Evolutionary conservation across 2,888 invertebrate species (phyloP).

Genomic region (Oligia strigilis): DNA sequence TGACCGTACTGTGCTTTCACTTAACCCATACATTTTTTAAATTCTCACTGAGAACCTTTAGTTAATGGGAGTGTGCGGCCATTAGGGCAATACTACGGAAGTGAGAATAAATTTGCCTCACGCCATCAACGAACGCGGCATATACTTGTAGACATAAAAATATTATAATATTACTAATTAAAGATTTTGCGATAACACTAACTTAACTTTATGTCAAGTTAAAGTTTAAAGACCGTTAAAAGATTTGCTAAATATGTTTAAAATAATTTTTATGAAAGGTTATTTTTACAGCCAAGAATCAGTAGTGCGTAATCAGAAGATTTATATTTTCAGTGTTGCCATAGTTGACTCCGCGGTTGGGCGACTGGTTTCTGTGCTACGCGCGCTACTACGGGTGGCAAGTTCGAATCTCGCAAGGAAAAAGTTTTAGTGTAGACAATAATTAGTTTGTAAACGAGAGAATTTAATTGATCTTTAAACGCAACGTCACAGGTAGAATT

Average conservation of each 20-base stretch:
- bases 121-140: constrained; percentile 54
- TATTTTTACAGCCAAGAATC: not conserved
- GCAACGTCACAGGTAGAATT: not conserved
- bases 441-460: not conserved
- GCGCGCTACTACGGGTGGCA: not conserved
- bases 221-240: constrained; percentile 14
- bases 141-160: constrained; percentile 43
- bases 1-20: constrained; percentile 37
- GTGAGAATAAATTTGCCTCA: constrained; percentile 62
- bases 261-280: not conserved
- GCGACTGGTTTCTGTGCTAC: not conserved
- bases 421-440: not conserved
- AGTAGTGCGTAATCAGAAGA: not conserved
- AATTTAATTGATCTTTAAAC: not conserved
- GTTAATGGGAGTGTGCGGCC: constrained; percentile 56
- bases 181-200: constrained; percentile 39
- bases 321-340: not conserved
- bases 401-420: not conserved
- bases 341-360: not conserved
- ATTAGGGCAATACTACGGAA: constrained; percentile 65
- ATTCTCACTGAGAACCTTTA: constrained; percentile 43
- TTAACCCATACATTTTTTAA: constrained; percentile 47
- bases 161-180: constrained; percentile 49
- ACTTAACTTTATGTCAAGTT: constrained; percentile 8
- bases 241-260: not conserved